These are phyloP conservation scores for Chorisops tibialis DNA, from an alignment of 2,888 invertebrate genomes.

Conservation along the genomic window DNA sequence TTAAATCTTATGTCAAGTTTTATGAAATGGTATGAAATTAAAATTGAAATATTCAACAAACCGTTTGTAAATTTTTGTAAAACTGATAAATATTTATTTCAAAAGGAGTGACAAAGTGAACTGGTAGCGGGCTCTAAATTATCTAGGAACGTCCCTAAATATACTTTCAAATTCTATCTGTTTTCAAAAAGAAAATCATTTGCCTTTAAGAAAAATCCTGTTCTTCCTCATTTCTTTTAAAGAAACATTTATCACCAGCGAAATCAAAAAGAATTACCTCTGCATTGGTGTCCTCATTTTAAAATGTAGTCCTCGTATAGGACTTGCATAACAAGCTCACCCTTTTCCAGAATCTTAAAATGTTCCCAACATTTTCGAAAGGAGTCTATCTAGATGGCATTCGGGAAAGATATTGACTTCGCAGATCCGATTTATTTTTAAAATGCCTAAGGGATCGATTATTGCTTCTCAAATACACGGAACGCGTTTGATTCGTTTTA, in stretches of 20 bases:
- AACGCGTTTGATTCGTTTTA: slow-evolving; percentile 26
- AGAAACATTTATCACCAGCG: slow-evolving; percentile 10
- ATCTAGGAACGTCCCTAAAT: too few relatives aligned
- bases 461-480: slow-evolving; percentile 49
- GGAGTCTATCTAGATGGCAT: slow-evolving; percentile 6
- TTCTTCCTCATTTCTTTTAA: slow-evolving; percentile 3
- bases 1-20: too few relatives aligned
- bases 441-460: slow-evolving; percentile 54
- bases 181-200: too few relatives aligned
- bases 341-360: not conserved
- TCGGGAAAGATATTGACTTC: slow-evolving; percentile 14
- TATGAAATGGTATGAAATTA: too few relatives aligned
- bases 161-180: too few relatives aligned
- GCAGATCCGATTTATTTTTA: slow-evolving; percentile 48
- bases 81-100: too few relatives aligned
- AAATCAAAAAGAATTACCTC: not conserved
- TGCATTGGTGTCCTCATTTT: slow-evolving; percentile 15
- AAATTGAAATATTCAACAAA: too few relatives aligned
- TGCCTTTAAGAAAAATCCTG: too few relatives aligned
- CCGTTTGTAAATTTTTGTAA: too few relatives aligned
- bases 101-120: too few relatives aligned
- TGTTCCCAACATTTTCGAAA: slow-evolving; percentile 3
- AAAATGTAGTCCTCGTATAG: not conserved
- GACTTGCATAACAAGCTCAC: not conserved
- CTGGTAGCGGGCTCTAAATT: too few relatives aligned